These are phyloP conservation scores for Rhodinocichla rosea DNA, from an alignment of 2,113 vertebrate genomes.

Conservation along the genomic window DNA sequence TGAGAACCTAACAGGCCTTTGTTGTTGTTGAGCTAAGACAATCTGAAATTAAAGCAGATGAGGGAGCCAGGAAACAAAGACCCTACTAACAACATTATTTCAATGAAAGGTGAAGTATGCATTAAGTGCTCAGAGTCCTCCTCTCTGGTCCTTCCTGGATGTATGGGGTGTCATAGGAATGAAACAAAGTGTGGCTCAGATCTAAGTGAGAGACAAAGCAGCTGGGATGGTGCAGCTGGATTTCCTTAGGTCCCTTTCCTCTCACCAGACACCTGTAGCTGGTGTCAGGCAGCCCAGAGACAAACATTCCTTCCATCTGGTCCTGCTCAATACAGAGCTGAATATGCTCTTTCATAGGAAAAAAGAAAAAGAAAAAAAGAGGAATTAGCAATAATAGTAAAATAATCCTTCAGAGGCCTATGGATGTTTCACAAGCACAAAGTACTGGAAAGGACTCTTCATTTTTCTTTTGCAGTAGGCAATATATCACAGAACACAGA, in stretches of 20 bases:
- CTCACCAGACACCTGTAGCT: not conserved
- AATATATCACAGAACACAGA: not conserved
- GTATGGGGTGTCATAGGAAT: not conserved
- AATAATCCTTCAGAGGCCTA: not conserved
- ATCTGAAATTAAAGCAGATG: not conserved
- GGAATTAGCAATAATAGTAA: not conserved
- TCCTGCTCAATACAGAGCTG: not conserved
- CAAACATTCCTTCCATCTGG: not conserved
- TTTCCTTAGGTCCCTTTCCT: not conserved
- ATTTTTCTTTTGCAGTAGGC: not conserved
- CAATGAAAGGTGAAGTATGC: not conserved
- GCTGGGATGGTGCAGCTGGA: not conserved
- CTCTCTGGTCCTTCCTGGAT: not conserved
- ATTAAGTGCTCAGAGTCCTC: not conserved
- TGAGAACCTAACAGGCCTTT: not conserved
- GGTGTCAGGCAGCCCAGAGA: not conserved
- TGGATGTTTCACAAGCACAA: not conserved
- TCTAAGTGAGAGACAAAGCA: not conserved
- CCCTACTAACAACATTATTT: not conserved
- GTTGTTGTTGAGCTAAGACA: not conserved
- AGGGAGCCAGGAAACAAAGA: not conserved
- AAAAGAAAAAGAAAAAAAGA: not conserved
- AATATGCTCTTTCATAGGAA: not conserved
- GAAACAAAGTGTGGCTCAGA: not conserved
- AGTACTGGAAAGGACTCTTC: not conserved